phyloP scores from a whole-genome alignment of 1,140 invertebrate genomes.

The Onthophagus taurus region DNA sequence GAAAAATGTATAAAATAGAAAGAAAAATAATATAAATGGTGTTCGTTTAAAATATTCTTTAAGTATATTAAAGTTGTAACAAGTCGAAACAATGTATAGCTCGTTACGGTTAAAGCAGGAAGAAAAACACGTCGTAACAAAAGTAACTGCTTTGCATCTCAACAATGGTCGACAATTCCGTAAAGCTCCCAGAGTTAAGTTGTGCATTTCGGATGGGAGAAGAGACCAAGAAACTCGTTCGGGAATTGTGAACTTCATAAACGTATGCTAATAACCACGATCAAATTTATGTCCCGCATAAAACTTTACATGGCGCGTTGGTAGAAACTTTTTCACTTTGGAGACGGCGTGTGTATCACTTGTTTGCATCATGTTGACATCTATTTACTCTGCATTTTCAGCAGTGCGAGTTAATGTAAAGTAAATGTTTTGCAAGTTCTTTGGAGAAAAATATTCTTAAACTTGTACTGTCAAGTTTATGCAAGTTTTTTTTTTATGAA shows the following conservation, averaged over 20 bases:
- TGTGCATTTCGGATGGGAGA: conserved; percentile 6
- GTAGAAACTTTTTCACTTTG: not conserved
- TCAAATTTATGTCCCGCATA: conserved; percentile 22
- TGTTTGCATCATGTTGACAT: not conserved
- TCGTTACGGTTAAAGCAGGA: not conserved
- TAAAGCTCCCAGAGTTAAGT: conserved; percentile 3
- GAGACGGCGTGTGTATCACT: not conserved
- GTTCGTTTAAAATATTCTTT: too few relatives aligned
- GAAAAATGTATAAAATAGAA: too few relatives aligned
- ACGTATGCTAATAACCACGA: conserved; percentile 24
- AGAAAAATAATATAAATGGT: too few relatives aligned
- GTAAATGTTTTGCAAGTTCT: too few relatives aligned
- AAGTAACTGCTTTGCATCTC: conserved; percentile 18
- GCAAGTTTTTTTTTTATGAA: too few relatives aligned
- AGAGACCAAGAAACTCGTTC: conserved; percentile 22
- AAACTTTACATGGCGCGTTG: conserved; percentile 15
- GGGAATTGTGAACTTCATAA: conserved; percentile 25
- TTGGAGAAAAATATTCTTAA: too few relatives aligned
- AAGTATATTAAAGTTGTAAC: too few relatives aligned
- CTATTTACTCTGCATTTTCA: conserved; percentile 4
- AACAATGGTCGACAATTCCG: conserved; percentile 20
- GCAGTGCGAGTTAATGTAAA: not conserved
- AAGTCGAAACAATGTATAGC: too few relatives aligned
- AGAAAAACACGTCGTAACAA: not conserved
- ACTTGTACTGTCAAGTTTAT: too few relatives aligned